Percentiles rank a stretch among this genome's conserved stretches.
Conservation (phyloP, 92 coral and sea anemone genomes). For the Epizoanthus scotinus region DNA sequence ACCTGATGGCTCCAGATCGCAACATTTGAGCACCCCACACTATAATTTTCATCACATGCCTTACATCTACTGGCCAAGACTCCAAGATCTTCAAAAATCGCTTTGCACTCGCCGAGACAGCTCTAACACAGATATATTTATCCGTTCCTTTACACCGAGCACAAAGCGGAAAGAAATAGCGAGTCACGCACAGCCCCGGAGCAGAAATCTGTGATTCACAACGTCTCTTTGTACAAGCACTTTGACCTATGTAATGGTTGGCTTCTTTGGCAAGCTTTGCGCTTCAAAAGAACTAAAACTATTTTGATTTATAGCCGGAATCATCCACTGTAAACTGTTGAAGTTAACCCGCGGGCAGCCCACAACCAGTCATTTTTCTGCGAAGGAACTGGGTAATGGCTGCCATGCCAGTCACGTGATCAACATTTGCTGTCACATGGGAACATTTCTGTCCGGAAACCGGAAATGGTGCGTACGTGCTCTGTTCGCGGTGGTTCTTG, state of each 20-base stretch:
- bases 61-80: background rate
- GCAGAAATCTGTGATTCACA: background rate
- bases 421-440: too few relatives aligned
- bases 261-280: constrained; percentile 32
- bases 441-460: too few relatives aligned
- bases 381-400: too few relatives aligned
- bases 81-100: constrained; percentile 7
- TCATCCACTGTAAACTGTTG: constrained; percentile 36
- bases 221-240: background rate
- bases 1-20: background rate
- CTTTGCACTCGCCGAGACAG: constrained; percentile 11
- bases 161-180: background rate
- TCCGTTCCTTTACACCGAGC: background rate
- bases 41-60: constrained; percentile 19
- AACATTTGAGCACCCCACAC: background rate
- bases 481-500: too few relatives aligned
- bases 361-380: too few relatives aligned
- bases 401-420: too few relatives aligned
- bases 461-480: too few relatives aligned
- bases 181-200: constrained; percentile 38
- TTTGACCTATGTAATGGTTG: constrained; percentile 21
- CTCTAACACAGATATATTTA: background rate
- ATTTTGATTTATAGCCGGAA: constrained; percentile 46
- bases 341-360: constrained; percentile 35
- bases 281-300: constrained; percentile 31